phyloP scores from a whole-genome alignment of 2,113 vertebrate genomes.

The Nycticorax nycticorax region DNA sequence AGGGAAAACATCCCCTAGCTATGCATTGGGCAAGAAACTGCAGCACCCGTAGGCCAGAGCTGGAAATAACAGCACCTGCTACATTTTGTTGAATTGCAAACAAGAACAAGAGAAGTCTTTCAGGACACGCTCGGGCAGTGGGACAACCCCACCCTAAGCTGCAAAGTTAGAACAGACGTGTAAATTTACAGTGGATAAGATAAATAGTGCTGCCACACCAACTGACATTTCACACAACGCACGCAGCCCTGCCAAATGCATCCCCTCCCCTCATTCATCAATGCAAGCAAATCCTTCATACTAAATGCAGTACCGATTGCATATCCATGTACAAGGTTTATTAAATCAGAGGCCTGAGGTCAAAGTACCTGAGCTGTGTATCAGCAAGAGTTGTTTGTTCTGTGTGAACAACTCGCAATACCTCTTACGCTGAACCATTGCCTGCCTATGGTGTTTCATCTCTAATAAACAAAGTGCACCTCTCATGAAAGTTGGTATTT shows the following conservation, averaged over 20 bases:
- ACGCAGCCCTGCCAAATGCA: not conserved
- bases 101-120: not conserved
- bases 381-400: not conserved
- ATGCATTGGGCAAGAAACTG: not conserved
- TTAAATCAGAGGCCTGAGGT: not conserved
- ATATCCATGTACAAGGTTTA: not conserved
- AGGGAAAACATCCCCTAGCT: not conserved
- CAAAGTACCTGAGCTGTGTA: not conserved
- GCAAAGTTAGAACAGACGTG: accelerated
- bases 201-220: not conserved
- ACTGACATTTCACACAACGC: not conserved
- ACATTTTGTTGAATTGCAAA: accelerated
- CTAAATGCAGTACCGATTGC: no score
- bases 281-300: not conserved
- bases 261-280: not conserved
- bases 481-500: not conserved
- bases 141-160: not conserved
- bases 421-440: not conserved
- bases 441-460: not conserved
- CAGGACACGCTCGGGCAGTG: accelerated
- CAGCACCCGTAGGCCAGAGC: accelerated
- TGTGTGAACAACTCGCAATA: not conserved
- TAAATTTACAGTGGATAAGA: not conserved
- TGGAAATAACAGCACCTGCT: not conserved
- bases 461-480: not conserved